Evolutionary conservation across 2,888 invertebrate genomes (phyloP), one percentile per base, ranked within the genome.

Genomic region (Oligia fasciuncula): DNA sequence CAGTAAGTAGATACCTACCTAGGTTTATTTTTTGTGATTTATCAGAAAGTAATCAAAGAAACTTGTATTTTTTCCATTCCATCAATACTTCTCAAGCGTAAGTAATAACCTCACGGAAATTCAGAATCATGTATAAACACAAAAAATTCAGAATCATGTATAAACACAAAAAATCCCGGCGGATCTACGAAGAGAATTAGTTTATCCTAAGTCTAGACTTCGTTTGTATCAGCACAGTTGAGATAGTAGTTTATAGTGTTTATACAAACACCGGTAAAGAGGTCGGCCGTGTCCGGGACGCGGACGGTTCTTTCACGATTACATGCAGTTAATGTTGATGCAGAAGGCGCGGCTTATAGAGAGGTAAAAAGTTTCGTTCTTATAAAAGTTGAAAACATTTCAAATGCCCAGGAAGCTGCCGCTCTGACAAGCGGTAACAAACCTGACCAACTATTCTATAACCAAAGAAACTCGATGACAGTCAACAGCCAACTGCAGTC

Each of bases 261-360:
- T 43, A 60, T 54, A 70, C 51, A 69, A 73, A 60, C 68, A 23
- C 65, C 54, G 29, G 69, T 69, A n/a, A 67, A 69, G 68, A 75
- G 65, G 66, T 46, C 70, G 40, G 46, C 65, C n/a, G 54, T 63
- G 67, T 9, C 66, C 29, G 66, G 60, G 40, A 63, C 77, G 77
- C 77, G 80, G 80, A 73, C 80, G 73, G 46, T 43, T 72, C 65
- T 79, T 79, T 79, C 73, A 67, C 69, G 49, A 79, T 73, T 67
- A 46, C 57, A 57, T 46, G 19, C 60, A 11, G 35, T n/a, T 43
- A n/a, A 23, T 57, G 23, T 65, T n/a, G 1, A 35, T n/a, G 2
- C 49, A 68, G 68, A 77, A 74, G 73, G 40, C 4, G 29, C 54
- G 29, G 29, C n/a, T 14, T 19, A 17, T 0, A 68, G 4, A 54